Conservation (phyloP, 2,113 vertebrate species). For the Collichthys lucidus region DNA sequence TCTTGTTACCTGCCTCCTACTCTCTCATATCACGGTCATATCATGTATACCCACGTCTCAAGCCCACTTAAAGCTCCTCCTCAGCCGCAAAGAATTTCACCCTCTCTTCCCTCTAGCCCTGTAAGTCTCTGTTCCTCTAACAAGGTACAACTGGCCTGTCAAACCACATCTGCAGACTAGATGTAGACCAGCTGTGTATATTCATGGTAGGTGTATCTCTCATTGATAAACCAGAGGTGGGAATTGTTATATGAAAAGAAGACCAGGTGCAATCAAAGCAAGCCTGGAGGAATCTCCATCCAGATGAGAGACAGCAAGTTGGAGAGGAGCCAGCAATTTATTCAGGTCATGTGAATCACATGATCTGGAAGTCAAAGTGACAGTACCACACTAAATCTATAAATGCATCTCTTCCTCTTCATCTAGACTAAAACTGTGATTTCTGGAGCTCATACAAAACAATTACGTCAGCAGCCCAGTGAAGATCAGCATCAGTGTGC, state of each 20-base stretch:
- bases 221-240: constrained; percentile 9
- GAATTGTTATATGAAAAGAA: neutral
- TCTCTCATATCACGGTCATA: neutral
- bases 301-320: neutral
- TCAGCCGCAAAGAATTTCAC: neutral
- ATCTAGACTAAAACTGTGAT: too few species aligned
- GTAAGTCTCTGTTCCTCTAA: neutral
- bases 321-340: neutral
- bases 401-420: too few species aligned
- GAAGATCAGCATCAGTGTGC: too few species aligned
- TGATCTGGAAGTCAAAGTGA: neutral
- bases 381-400: too few species aligned
- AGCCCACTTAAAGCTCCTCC: neutral
- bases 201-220: neutral
- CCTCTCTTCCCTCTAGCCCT: neutral
- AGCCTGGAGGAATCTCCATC: neutral
- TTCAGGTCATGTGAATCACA: neutral
- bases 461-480: too few species aligned
- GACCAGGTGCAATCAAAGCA: neutral
- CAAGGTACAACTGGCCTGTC: constrained; percentile 17
- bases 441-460: too few species aligned
- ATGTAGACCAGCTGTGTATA: neutral
- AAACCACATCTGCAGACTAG: neutral
- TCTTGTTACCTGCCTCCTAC: neutral
- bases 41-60: neutral